Percentiles rank a stretch among this genome's conserved stretches.
phyloP scores from a whole-genome alignment of 30 jellyfish, hydroid and myxozoan genomes.

The Cassiopea xamachana region DNA sequence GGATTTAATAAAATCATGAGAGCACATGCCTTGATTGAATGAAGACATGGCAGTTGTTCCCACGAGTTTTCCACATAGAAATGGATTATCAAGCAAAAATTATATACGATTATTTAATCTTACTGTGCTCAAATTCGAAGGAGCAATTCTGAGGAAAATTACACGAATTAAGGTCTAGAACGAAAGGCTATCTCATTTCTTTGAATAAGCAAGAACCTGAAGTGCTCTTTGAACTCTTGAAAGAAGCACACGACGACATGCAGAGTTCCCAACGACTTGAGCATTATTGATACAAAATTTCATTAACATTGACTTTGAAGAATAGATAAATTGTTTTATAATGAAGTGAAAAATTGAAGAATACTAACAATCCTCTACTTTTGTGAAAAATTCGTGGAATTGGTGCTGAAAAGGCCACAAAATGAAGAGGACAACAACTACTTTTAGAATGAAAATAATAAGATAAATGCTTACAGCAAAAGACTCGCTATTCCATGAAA shows the following conservation, averaged over 20 bases:
- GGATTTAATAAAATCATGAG: constrained; percentile 40
- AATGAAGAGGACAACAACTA: too few species aligned
- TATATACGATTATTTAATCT: constrained; percentile 29
- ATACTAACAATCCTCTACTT: too few species aligned
- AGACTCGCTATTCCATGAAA: too few species aligned
- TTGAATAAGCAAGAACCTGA: constrained; percentile 23
- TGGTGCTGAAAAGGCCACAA: too few species aligned
- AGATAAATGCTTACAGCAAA: too few species aligned
- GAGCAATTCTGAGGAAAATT: constrained; percentile 14
- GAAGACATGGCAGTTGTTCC: constrained; percentile 27
- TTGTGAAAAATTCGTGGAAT: too few species aligned
- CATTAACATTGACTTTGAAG: too few species aligned
- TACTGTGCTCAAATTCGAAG: constrained; percentile 15
- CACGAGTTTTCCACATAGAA: constrained; percentile 32
- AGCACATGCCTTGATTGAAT: constrained; percentile 17
- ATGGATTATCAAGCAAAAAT: constrained; percentile 20
- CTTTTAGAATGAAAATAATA: too few species aligned
- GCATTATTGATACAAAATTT: not conserved
- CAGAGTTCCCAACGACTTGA: not conserved
- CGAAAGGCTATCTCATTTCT: constrained; percentile 13
- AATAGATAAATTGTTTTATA: too few species aligned
- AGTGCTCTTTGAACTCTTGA: not conserved
- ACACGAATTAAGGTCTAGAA: not conserved
- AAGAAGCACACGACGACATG: not conserved
- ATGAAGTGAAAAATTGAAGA: too few species aligned